Evolutionary conservation across 53 echinoderm and acorn worm genomes (phyloP).

Genomic region (Zoroaster sp.): DNA sequence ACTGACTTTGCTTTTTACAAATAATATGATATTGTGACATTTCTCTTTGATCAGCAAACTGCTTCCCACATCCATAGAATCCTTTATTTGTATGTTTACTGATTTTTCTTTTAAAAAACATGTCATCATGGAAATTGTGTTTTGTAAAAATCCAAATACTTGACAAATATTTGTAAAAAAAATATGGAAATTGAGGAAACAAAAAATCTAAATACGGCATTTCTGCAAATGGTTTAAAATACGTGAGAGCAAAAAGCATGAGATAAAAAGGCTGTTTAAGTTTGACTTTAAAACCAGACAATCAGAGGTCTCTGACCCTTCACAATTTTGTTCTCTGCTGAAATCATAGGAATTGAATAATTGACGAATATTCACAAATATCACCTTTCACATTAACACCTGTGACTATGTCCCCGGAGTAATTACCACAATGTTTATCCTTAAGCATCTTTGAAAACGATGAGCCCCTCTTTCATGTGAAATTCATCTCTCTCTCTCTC

Average conservation of each 20-base stretch:
- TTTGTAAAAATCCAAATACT: neutral
- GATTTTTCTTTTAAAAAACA: neutral
- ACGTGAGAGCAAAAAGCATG: neutral
- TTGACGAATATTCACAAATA: neutral
- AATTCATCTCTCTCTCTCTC: neutral
- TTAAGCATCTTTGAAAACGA: neutral
- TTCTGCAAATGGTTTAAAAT: neutral
- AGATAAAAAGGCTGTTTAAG: neutral
- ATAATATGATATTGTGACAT: too few relatives aligned
- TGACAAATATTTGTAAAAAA: too few relatives aligned
- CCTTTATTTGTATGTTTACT: too few relatives aligned
- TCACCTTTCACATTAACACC: constrained; percentile 17
- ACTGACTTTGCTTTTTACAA: too few relatives aligned
- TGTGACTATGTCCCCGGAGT: neutral
- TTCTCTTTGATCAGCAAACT: too few relatives aligned
- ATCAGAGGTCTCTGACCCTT: neutral
- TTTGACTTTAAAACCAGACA: neutral
- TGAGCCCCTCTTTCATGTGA: neutral
- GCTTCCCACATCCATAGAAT: too few relatives aligned
- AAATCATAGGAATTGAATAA: neutral
- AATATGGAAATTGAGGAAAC: too few relatives aligned
- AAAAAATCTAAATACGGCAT: too few relatives aligned
- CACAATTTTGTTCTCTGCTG: neutral
- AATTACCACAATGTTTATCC: neutral
- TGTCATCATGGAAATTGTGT: neutral